Base-by-base conservation (phyloP, 2,888 invertebrate species). In the Carpatolechia fugitivella region DNA sequence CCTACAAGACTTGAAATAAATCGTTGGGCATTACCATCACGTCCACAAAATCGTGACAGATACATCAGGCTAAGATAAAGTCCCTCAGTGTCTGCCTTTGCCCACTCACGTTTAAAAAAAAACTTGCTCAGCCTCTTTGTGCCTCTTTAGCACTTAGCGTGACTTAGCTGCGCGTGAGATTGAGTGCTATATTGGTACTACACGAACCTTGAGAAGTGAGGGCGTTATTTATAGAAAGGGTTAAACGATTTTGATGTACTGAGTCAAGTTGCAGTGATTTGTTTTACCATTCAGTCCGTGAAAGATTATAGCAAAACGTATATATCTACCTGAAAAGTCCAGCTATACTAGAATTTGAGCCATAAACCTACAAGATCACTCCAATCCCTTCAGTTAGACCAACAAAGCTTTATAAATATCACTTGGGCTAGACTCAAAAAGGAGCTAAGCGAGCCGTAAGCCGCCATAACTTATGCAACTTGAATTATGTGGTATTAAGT, bases 41-140 rank as follows among this genome's bases (percentile, higher is more conserved):
- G 89, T 68, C 67, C 68, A 60, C 63, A n/a, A 14, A 69, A 77
- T 85, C 89, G 88, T 87, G 89, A 89, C 87, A 83, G 76, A 70
- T 85, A 84, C 78, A 82, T 88, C 85, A 85, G 77, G 78, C 63
- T 66, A 78, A 87, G 89, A 90, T 89, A 89, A 89, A 85, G 80
- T 78, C 78, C 77, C 77, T 72, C 70, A 75, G 72, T 74, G 70
- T 68, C 65, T 68, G 63, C 60, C 67, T 67, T 73, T 61, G 72
- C 72, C 76, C 75, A 77, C 81, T 81, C 79, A 79, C 78, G 78
- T 68, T 61, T 60, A 68, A 61, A 68, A 74, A 77, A 73, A 74
- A 68, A 63, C 61, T 64, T 61, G 64, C 20, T 11, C n/a, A 60
- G 61, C 63, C 68, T 70, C 68, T 75, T 80, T 78, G 75, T 60